These are phyloP conservation scores for Margaritifera margaritifera DNA, from an alignment of 2,888 invertebrate species.

Conservation along the genomic window DNA sequence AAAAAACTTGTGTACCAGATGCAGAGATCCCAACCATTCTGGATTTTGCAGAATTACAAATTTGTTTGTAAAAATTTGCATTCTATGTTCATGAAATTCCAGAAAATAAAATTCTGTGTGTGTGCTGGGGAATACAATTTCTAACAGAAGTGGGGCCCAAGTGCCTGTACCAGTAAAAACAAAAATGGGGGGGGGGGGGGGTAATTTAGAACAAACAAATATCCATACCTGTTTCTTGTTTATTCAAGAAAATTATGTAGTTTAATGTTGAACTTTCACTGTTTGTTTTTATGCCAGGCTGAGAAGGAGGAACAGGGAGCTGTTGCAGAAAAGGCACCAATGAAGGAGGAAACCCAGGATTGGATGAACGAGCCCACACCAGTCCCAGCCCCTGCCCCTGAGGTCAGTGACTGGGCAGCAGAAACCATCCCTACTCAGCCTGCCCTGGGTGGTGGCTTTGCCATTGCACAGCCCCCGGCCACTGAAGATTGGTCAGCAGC, in stretches of 20 bases:
- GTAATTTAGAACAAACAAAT: neutral
- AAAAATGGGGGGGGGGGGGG: no score
- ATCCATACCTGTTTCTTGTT: no score
- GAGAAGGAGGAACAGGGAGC: constrained; percentile 91
- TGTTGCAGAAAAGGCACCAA: constrained; percentile 58
- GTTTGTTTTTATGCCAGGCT: constrained; percentile 75
- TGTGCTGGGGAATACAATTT: no score
- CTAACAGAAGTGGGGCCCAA: no score
- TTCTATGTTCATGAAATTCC: no score
- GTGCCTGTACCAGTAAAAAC: no score
- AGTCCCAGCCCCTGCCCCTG: constrained; percentile 22
- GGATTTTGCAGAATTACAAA: no score
- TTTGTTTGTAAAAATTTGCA: no score
- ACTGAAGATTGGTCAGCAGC: constrained; percentile 55
- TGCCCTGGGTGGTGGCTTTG: constrained; percentile 37
- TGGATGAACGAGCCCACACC: constrained; percentile 51
- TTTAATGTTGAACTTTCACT: neutral
- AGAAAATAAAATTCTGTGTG: no score
- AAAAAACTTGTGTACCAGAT: no score
- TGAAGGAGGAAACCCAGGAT: constrained; percentile 51
- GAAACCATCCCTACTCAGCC: constrained; percentile 56
- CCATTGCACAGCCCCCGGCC: constrained; percentile 24
- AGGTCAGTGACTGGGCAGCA: constrained; percentile 67
- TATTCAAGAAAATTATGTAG: no score
- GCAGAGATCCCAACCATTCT: no score